A percentile compares a stretch with the other conserved stretches of the same genome.
These are phyloP conservation scores for Anguilla anguilla DNA, from an alignment of 2,797 vertebrate species.

Conservation along the genomic window DNA sequence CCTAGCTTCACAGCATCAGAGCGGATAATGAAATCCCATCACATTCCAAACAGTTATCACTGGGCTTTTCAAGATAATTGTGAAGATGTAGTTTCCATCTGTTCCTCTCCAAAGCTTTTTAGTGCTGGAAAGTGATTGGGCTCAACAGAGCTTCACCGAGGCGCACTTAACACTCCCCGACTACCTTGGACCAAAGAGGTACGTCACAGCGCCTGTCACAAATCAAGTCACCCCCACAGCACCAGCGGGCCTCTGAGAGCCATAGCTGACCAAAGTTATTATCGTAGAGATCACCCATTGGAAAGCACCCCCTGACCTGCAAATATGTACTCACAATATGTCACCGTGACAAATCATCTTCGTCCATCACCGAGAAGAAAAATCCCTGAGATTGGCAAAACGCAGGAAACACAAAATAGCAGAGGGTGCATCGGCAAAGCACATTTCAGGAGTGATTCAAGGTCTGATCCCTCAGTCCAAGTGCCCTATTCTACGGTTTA, in stretches of 20 bases:
- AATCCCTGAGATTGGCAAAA: conserved; percentile 15
- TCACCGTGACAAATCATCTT: conserved; percentile 19
- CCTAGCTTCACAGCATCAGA: conserved; percentile 32
- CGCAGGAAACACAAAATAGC: not conserved
- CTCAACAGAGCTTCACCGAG: conserved; percentile 40
- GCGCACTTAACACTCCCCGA: conserved; percentile 27
- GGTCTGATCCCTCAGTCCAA: not conserved
- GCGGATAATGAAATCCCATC: conserved; percentile 48
- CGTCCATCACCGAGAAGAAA: conserved; percentile 14
- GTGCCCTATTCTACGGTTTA: not conserved
- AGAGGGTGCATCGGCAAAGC: not conserved
- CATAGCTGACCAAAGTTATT: conserved; percentile 41
- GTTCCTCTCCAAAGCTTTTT: conserved; percentile 52
- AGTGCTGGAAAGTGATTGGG: conserved; percentile 38
- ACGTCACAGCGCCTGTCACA: conserved; percentile 49
- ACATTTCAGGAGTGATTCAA: not conserved
- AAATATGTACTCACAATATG: conserved; percentile 23
- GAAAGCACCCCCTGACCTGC: conserved; percentile 20
- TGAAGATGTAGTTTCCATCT: conserved; percentile 51
- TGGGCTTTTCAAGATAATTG: conserved; percentile 51
- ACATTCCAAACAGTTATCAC: conserved; percentile 50
- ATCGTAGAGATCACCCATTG: conserved; percentile 18
- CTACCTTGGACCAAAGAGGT: conserved; percentile 43
- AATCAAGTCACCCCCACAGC: conserved; percentile 43
- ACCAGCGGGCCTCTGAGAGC: conserved; percentile 37